phyloP scores from a whole-genome alignment of 2,113 vertebrate species.

The Pelusios castaneus region DNA sequence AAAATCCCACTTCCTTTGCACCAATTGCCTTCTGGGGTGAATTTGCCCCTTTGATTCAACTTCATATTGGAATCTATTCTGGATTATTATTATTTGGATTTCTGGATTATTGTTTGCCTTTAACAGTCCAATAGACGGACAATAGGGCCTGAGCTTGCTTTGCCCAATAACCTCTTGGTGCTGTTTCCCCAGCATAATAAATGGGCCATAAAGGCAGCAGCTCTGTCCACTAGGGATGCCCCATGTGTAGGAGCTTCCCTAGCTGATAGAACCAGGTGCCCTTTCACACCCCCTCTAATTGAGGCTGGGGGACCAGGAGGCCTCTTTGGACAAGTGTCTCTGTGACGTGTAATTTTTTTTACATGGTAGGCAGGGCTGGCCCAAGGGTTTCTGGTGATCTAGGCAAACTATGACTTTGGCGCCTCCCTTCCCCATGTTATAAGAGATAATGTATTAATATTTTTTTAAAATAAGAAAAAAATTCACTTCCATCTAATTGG shows the following conservation, averaged over 20 bases:
- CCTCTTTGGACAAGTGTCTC: background rate
- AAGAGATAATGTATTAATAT: too few relatives aligned
- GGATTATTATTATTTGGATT: background rate
- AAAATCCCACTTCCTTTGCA: too few relatives aligned
- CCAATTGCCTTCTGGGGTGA: constrained; percentile 42
- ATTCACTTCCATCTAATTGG: too few relatives aligned
- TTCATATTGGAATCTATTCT: background rate
- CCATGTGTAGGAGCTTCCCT: background rate
- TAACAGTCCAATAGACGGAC: background rate
- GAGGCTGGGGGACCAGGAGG: background rate
- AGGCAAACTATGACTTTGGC: too few relatives aligned
- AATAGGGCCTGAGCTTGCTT: background rate
- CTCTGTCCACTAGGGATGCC: background rate
- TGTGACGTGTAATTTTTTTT: too few relatives aligned
- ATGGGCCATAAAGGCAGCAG: background rate
- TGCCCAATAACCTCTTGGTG: background rate
- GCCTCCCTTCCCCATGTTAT: too few relatives aligned
- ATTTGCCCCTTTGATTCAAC: constrained; percentile 27
- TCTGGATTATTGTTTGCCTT: too few relatives aligned
- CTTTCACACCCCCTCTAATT: background rate
- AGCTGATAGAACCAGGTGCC: background rate
- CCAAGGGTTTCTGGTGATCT: too few relatives aligned
- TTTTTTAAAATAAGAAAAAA: too few relatives aligned
- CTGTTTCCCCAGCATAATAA: background rate
- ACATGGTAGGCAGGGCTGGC: too few relatives aligned